Evolutionary conservation across 2,888 invertebrate species (phyloP).

Genomic region (Oxytorus armatus): DNA sequence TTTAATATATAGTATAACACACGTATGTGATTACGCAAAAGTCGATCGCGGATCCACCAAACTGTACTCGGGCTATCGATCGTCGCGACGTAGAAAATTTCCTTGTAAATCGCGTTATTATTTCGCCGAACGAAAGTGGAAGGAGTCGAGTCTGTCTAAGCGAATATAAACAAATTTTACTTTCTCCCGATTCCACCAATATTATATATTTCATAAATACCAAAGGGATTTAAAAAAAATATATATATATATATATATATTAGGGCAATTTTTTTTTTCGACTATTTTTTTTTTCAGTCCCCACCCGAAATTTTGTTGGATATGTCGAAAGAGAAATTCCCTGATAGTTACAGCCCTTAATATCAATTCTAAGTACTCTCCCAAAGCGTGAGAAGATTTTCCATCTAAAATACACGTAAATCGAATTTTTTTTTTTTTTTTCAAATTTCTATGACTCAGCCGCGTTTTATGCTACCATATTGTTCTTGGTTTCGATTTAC

Average conservation of each 20-base stretch:
- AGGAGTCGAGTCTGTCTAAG: slow-evolving; percentile 24
- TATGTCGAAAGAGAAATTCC: too few species aligned
- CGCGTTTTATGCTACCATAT: too few species aligned
- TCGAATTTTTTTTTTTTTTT: too few species aligned
- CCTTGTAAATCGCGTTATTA: background rate
- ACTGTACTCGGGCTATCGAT: background rate
- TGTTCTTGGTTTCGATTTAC: too few species aligned
- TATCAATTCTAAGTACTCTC: too few species aligned
- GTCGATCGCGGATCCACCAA: background rate
- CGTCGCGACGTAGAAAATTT: background rate
- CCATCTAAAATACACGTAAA: too few species aligned
- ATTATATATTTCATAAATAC: slow-evolving; percentile 64
- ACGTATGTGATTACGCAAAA: background rate
- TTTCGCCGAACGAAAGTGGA: slow-evolving; percentile 21
- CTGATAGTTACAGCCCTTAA: too few species aligned
- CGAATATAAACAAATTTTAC: slow-evolving; percentile 30
- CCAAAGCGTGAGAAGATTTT: too few species aligned
- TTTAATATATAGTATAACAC: background rate
- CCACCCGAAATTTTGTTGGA: too few species aligned
- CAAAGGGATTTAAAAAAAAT: slow-evolving; percentile 67
- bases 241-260: slow-evolving; percentile 44
- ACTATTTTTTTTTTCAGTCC: too few species aligned
- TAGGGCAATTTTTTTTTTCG: too few species aligned
- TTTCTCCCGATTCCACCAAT: slow-evolving; percentile 46
- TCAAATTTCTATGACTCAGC: too few species aligned